phyloP scores from a whole-genome alignment of 1,140 invertebrate genomes.

The Episyrphus balteatus region DNA sequence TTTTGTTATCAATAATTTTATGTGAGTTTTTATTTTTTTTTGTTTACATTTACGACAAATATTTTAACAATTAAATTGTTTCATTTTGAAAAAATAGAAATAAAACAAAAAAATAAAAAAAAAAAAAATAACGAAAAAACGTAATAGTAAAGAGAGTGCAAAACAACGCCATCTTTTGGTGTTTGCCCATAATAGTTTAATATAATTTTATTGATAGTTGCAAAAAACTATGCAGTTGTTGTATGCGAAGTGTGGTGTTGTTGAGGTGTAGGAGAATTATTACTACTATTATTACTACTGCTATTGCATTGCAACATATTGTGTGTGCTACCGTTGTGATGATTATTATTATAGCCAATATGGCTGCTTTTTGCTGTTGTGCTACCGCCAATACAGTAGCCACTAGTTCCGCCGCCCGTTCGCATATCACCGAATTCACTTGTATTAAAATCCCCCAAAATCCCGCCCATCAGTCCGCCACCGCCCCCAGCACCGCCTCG shows the following conservation, averaged over 20 bases:
- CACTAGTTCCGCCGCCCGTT: background rate
- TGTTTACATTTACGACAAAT: too few relatives aligned
- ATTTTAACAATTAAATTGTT: too few relatives aligned
- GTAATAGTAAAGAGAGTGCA: too few relatives aligned
- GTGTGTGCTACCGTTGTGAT: slow-evolving; percentile 1
- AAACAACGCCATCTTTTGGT: too few relatives aligned
- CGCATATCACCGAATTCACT: slow-evolving; percentile 31
- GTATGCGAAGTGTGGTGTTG: background rate
- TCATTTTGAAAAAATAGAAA: too few relatives aligned
- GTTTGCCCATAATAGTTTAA: background rate
- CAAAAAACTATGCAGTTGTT: background rate
- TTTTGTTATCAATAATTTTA: too few relatives aligned
- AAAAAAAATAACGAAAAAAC: too few relatives aligned
- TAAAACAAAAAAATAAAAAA: too few relatives aligned
- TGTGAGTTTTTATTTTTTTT: too few relatives aligned
- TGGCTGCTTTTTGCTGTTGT: background rate
- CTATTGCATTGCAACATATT: slow-evolving; percentile 1
- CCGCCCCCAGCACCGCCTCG: slow-evolving; percentile 16
- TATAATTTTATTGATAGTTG: background rate
- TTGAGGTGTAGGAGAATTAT: background rate
- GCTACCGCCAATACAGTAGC: background rate
- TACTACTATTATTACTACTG: slow-evolving; percentile 1
- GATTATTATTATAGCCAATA: slow-evolving; percentile 1
- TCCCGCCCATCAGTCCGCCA: slow-evolving; percentile 27
- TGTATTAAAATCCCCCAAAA: slow-evolving; percentile 30